phyloP scores from a whole-genome alignment of 2,113 vertebrate genomes.

The Tachycineta bicolor region DNA sequence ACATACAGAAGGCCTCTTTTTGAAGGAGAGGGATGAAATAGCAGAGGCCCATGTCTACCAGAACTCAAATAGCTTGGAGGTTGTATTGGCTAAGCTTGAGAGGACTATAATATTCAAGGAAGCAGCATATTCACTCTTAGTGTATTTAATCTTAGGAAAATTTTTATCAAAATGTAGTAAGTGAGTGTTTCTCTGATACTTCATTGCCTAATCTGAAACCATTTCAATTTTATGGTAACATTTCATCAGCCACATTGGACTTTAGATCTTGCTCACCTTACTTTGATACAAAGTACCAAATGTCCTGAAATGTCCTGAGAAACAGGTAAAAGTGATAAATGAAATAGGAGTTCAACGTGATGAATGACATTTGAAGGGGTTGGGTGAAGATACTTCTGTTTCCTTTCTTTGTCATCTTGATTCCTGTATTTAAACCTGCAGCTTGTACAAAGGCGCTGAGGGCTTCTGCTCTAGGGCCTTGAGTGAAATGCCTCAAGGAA shows the following conservation, averaged over 20 bases:
- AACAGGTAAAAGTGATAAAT: not conserved
- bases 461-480: not conserved
- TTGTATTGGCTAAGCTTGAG: not conserved
- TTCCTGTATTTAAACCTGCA: not conserved
- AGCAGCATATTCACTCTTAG: not conserved
- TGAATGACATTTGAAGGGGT: not conserved
- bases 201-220: not conserved
- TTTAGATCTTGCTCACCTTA: not conserved
- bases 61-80: not conserved
- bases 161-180: not conserved
- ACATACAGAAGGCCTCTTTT: not conserved
- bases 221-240: not conserved
- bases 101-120: not conserved
- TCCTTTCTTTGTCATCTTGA: not conserved
- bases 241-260: not conserved
- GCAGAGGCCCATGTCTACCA: not conserved
- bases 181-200: not conserved
- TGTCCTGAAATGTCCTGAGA: not conserved
- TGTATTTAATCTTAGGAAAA: not conserved
- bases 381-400: not conserved
- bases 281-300: not conserved
- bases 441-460: not conserved
- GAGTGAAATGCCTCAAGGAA: not conserved
- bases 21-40: not conserved
- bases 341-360: not conserved